These are phyloP conservation scores for Dendrocincla tyrannina DNA, from an alignment of 2,797 vertebrate genomes.

Conservation along the genomic window DNA sequence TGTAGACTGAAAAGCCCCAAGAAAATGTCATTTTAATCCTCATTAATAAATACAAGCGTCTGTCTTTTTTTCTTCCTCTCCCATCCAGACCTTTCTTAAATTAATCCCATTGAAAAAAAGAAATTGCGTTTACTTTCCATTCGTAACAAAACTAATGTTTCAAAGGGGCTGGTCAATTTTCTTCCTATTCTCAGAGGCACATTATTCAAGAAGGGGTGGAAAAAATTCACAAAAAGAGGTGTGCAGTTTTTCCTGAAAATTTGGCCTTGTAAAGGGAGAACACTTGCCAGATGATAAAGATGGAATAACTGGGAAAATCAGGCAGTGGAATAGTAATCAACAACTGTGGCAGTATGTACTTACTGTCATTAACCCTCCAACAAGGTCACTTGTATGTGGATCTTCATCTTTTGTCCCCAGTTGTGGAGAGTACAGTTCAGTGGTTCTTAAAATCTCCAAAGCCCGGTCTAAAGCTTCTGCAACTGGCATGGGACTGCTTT, in stretches of 20 bases:
- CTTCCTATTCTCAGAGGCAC: neutral
- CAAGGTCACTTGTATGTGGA: conserved; percentile 94
- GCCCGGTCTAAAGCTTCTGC: conserved; percentile 94
- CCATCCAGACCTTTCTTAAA: neutral
- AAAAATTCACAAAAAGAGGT: neutral
- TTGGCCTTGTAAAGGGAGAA: neutral
- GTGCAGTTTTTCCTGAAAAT: neutral
- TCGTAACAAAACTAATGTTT: neutral
- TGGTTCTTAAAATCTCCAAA: conserved; percentile 94
- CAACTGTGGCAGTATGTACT: conserved; percentile 57
- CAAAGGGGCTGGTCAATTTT: neutral
- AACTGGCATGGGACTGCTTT: conserved; percentile 92
- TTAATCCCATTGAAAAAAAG: neutral
- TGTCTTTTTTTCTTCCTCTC: neutral
- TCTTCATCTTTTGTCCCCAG: conserved; percentile 93
- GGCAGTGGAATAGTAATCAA: neutral
- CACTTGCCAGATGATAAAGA: neutral
- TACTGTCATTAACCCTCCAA: conserved; percentile 95
- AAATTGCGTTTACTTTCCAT: neutral
- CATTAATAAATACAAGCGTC: neutral
- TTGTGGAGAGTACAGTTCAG: conserved; percentile 95
- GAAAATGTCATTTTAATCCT: neutral
- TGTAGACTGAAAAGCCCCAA: neutral
- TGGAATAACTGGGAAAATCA: neutral
- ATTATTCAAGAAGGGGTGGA: fast-evolving